Percentiles rank a stretch among this genome's conserved stretches.
Conservation (phyloP, 2,113 vertebrate genomes). For the Macrotis lagotis region DNA sequence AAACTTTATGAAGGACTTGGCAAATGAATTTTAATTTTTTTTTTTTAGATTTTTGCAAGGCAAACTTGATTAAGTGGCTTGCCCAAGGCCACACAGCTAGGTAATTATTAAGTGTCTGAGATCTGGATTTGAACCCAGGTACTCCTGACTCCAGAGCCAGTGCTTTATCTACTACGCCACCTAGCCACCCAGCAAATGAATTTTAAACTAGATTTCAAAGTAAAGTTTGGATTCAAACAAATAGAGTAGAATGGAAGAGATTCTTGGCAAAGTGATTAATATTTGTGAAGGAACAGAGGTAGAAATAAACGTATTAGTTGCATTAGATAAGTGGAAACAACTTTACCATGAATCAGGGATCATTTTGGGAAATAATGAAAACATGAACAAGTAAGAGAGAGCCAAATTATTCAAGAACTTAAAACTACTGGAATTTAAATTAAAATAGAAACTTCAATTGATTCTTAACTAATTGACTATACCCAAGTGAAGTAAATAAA, state of each 20-base stretch:
- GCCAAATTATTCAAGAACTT: not conserved
- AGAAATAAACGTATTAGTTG: not conserved
- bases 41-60: no score
- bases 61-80: no score
- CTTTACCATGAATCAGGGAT: not conserved
- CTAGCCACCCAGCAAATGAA: no score
- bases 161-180: no score
- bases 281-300: not conserved
- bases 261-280: not conserved
- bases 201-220: not conserved
- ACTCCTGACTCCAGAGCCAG: no score
- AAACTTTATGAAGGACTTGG: not conserved
- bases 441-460: not conserved
- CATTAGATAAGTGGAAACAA: not conserved
- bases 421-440: not conserved
- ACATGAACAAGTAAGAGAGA: not conserved
- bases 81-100: no score
- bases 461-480: no score
- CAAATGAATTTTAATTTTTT: not conserved
- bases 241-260: not conserved
- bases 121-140: no score
- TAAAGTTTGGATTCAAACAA: not conserved
- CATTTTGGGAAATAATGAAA: not conserved
- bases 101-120: no score
- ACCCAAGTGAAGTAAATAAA: no score